Conservation (phyloP, 2,888 invertebrate species). For the Cabera pusaria region DNA sequence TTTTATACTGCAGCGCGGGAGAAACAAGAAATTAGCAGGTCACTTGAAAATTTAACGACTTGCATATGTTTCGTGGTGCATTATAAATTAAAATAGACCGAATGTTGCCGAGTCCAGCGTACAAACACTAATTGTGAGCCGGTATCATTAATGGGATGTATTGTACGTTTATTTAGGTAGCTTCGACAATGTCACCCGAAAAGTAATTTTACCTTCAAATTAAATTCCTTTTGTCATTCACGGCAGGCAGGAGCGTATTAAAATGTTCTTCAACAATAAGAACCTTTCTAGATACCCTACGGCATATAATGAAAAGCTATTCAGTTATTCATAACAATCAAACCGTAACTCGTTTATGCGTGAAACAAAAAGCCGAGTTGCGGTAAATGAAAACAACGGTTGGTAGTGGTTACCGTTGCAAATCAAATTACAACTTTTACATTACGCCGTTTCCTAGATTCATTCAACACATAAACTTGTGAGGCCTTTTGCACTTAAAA, state of each 20-base stretch:
- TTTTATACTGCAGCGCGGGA: slow-evolving; percentile 9
- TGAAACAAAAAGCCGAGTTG: slow-evolving; percentile 46
- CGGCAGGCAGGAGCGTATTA: slow-evolving; percentile 11
- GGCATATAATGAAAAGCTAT: slow-evolving; percentile 43
- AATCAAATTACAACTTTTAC: slow-evolving; percentile 74
- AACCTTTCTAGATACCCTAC: slow-evolving; percentile 22
- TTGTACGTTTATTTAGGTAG: slow-evolving; percentile 15
- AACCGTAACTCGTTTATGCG: slow-evolving; percentile 50
- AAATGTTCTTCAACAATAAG: slow-evolving; percentile 32
- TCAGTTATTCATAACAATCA: slow-evolving; percentile 51
- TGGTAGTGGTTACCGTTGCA: slow-evolving; percentile 58
- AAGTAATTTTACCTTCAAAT: slow-evolving; percentile 18
- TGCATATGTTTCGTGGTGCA: slow-evolving; percentile 5
- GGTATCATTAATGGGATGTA: slow-evolving; percentile 4
- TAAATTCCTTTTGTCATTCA: slow-evolving; percentile 7
- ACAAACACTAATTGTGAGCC: slow-evolving; percentile 13
- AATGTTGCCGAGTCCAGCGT: slow-evolving; percentile 2
- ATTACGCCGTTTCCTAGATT: slow-evolving; percentile 63
- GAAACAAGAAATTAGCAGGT: slow-evolving; percentile 10
- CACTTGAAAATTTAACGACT: slow-evolving; percentile 4
- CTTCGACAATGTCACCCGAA: slow-evolving; percentile 12
- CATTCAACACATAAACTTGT: slow-evolving; percentile 70
- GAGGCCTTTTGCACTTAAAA: slow-evolving; percentile 73
- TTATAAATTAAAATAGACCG: slow-evolving; percentile 9
- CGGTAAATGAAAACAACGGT: slow-evolving; percentile 56